Percentiles rank a stretch among this genome's conserved stretches.
Conservation (phyloP, 2,113 vertebrate species). For the Ibidorhyncha struthersii region DNA sequence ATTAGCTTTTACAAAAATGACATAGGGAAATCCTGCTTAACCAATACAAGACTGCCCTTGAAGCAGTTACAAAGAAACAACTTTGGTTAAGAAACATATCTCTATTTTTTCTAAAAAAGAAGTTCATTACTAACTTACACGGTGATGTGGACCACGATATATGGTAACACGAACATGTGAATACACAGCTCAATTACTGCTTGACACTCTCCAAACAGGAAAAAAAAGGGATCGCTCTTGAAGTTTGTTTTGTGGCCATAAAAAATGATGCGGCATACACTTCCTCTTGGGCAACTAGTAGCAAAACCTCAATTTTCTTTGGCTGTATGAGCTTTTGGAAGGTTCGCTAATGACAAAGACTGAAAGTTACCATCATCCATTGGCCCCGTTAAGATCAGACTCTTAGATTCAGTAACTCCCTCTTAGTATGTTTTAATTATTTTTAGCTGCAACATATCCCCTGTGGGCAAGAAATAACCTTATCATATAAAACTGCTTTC, state of each 20-base stretch:
- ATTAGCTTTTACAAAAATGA: background rate
- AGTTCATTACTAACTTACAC: background rate
- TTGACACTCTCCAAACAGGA: background rate
- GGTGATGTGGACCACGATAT: background rate
- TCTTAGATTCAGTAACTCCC: background rate
- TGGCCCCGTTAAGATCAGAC: background rate
- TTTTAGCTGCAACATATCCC: background rate
- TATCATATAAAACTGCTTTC: background rate
- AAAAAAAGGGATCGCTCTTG: fast-evolving
- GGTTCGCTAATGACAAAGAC: background rate
- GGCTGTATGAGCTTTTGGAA: background rate
- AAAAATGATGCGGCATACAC: background rate
- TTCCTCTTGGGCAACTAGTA: background rate
- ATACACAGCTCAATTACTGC: background rate
- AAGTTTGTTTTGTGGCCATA: background rate
- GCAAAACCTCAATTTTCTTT: background rate
- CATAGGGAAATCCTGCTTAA: background rate
- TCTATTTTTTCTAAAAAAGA: background rate
- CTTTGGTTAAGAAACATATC: background rate
- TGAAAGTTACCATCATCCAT: background rate
- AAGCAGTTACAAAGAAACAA: background rate
- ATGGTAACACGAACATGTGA: background rate
- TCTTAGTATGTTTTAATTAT: background rate
- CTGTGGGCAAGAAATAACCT: background rate
- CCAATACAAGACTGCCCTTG: background rate